phyloP scores from a whole-genome alignment of 37 sponge, comb jelly and placozoan species.

The Amphimedon queenslandica region DNA sequence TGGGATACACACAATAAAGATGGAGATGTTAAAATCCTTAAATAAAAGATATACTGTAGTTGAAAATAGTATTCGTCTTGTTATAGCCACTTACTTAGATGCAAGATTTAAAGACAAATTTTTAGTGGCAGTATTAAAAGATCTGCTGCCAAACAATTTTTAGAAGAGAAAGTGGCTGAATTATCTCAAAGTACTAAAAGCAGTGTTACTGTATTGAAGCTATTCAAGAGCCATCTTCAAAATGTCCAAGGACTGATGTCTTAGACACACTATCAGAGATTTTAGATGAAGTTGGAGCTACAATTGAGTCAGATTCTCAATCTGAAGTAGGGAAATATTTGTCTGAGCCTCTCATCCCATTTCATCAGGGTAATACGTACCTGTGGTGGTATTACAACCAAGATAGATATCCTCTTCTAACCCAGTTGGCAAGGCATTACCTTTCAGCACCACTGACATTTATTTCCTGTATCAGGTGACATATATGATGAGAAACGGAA shows the following conservation, averaged over 20 bases:
- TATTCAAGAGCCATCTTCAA: not conserved
- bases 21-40: constrained; percentile 4
- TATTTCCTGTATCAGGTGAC: not conserved
- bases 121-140: not conserved
- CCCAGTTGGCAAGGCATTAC: not conserved
- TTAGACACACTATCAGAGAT: not conserved
- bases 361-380: not conserved
- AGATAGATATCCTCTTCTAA: constrained; percentile 4
- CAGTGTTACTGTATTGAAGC: too few relatives aligned
- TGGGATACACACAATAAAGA: constrained; percentile 10
- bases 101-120: not conserved
- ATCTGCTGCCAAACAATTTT: not conserved
- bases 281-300: not conserved
- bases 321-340: not conserved
- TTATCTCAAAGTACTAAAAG: not conserved
- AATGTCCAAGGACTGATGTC: not conserved
- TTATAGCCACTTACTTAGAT: not conserved
- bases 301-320: not conserved
- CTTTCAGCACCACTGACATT: not conserved
- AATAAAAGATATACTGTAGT: not conserved
- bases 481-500: not conserved
- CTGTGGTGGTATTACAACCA: not conserved
- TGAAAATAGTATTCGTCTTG: not conserved
- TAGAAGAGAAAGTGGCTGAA: not conserved
- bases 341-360: not conserved